Conservation (phyloP, 2,797 vertebrate species). For the Malurus leucopterus region DNA sequence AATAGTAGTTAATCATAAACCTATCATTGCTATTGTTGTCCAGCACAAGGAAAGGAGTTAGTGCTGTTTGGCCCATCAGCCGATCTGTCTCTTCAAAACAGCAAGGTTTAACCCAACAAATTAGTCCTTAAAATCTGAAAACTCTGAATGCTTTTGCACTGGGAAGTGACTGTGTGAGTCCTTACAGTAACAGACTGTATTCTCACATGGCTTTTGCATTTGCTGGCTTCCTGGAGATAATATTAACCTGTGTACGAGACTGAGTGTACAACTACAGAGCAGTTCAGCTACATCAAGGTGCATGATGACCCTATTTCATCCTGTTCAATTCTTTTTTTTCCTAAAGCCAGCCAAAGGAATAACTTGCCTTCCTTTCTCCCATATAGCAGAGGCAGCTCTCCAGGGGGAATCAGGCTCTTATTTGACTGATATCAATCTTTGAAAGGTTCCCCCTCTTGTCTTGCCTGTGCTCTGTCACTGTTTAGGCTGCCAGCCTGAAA, state of each 20-base stretch:
- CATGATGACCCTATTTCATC: background rate
- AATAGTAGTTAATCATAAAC: background rate
- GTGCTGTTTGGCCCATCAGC: background rate
- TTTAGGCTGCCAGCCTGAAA: background rate
- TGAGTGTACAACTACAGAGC: background rate
- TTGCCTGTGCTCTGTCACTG: background rate
- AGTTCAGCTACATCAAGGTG: background rate
- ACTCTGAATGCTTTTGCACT: background rate
- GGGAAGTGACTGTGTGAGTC: background rate
- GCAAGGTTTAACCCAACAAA: background rate
- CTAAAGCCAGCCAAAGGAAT: background rate
- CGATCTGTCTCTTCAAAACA: background rate
- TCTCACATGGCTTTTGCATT: background rate
- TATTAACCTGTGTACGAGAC: background rate
- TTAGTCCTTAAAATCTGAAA: background rate
- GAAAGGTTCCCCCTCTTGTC: background rate
- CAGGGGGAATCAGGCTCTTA: background rate
- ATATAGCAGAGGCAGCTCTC: background rate
- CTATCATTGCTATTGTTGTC: background rate
- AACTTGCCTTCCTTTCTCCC: background rate
- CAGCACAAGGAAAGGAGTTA: background rate
- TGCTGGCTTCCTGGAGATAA: background rate
- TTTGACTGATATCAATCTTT: background rate
- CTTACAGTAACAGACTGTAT: background rate
- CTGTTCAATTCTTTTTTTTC: background rate